phyloP scores from a whole-genome alignment of 1,140 invertebrate species.

The Zophobas morio region DNA sequence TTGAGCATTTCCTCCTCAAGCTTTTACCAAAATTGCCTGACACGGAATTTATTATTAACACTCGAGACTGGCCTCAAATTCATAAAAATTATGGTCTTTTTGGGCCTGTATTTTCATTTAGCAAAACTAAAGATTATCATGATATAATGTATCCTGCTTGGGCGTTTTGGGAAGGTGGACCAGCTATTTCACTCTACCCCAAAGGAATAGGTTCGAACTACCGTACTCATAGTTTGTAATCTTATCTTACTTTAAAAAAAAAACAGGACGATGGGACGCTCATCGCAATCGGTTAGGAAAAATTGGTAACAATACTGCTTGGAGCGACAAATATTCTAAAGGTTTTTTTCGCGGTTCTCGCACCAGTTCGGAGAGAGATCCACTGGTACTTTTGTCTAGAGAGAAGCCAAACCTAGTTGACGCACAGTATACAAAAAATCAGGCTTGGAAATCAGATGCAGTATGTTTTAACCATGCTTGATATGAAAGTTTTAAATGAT shows the following conservation, averaged over 20 bases:
- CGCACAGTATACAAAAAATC: slow-evolving; percentile 97
- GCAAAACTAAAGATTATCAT: slow-evolving; percentile 88
- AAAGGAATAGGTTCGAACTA: slow-evolving; percentile 79
- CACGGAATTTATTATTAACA: slow-evolving; percentile 92
- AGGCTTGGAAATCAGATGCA: slow-evolving; percentile 95
- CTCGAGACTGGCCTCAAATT: slow-evolving; percentile 93
- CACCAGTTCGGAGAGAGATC: slow-evolving; percentile 91
- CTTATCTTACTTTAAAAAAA: slow-evolving; percentile 12
- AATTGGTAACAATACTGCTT: slow-evolving; percentile 77
- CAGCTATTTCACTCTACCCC: slow-evolving; percentile 94
- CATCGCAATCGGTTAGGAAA: slow-evolving; percentile 81
- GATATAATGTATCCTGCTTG: slow-evolving; percentile 98
- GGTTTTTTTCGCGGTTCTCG: slow-evolving; percentile 96
- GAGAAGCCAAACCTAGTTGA: slow-evolving; percentile 85
- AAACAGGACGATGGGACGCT: slow-evolving; percentile 86
- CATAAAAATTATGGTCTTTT: slow-evolving; percentile 74
- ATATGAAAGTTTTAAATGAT: not conserved
- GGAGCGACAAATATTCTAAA: slow-evolving; percentile 82
- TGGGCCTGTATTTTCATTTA: slow-evolving; percentile 94
- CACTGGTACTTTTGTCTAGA: slow-evolving; percentile 89
- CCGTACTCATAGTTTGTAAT: not conserved
- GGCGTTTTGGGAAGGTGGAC: slow-evolving; percentile 98
- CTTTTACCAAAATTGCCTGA: slow-evolving; percentile 79
- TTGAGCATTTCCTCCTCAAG: slow-evolving; percentile 90
- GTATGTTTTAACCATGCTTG: slow-evolving; percentile 68